Percentiles rank a stretch among this genome's conserved stretches.
Evolutionary conservation across 2,113 vertebrate genomes (phyloP).

Genomic region (Tor tambroides): DNA sequence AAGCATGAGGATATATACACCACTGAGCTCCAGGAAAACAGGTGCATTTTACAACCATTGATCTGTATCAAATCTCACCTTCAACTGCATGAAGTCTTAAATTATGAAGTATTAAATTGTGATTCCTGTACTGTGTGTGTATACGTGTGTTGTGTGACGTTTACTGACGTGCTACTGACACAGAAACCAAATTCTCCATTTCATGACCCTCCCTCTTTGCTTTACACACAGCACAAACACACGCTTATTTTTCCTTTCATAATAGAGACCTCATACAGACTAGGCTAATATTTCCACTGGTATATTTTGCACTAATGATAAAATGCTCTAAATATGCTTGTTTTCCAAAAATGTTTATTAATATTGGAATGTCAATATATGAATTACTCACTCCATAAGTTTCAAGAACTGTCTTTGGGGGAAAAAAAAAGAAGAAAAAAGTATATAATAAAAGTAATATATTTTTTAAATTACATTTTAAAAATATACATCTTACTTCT

Average conservation of each 20-base stretch:
- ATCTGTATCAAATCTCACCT: conserved; percentile 16
- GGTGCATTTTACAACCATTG: conserved; percentile 6
- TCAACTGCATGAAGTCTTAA: conserved; percentile 10
- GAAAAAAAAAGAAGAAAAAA: no score
- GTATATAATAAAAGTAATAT: no score
- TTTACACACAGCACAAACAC: neutral
- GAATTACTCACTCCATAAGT: neutral
- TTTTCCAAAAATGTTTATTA: neutral
- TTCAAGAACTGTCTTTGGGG: neutral
- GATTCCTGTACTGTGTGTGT: neutral
- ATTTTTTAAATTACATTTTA: no score
- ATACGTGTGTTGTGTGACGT: neutral
- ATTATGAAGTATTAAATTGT: conserved; percentile 22
- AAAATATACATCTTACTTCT: neutral
- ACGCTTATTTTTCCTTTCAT: neutral
- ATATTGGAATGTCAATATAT: neutral
- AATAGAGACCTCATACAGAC: neutral
- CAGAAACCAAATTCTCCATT: neutral
- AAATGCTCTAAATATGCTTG: neutral
- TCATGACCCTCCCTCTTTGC: neutral
- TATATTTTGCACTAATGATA: neutral
- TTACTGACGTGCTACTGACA: neutral
- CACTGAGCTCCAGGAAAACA: neutral
- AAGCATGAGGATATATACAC: conserved; percentile 5
- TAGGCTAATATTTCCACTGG: neutral